Conservation (phyloP, 2,888 invertebrate genomes). For the Conus canariensis region DNA sequence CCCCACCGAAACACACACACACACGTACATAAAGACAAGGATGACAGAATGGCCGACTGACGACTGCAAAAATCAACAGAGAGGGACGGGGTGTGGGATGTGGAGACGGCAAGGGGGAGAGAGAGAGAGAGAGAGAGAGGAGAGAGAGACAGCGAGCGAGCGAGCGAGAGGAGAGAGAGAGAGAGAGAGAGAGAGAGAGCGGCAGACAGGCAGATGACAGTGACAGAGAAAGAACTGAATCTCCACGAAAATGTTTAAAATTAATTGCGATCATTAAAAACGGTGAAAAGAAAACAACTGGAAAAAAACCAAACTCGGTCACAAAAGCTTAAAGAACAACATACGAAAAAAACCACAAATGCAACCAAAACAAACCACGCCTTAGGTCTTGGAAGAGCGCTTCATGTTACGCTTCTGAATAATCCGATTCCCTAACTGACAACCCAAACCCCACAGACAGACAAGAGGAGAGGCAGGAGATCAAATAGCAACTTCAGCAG, state of each 20-base stretch:
- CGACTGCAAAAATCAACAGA: not conserved
- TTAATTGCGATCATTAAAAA: not conserved
- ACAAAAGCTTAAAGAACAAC: not conserved
- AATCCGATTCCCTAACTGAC: not conserved
- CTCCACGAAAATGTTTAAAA: no score
- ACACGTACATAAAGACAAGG: no score
- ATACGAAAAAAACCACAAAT: not conserved
- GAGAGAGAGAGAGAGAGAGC: not conserved
- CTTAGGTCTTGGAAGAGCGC: no score
- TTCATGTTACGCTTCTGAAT: no score
- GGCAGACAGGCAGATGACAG: no score
- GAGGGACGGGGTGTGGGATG: not conserved
- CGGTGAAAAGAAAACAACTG: not conserved
- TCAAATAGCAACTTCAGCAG: not conserved
- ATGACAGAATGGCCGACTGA: no score
- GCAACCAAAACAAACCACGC: not conserved
- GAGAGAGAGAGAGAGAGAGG: not conserved
- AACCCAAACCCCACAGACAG: not conserved
- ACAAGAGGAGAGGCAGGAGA: not conserved
- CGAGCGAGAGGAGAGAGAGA: not conserved
- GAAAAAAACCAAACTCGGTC: no score
- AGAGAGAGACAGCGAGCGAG: not conserved
- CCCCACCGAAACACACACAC: no score
- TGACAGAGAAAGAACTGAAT: no score
- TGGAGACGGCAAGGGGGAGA: not conserved